A percentile compares a stretch with the other conserved stretches of the same genome.
Conservation (phyloP, 1,140 invertebrate genomes). For the Helicoverpa zea region DNA sequence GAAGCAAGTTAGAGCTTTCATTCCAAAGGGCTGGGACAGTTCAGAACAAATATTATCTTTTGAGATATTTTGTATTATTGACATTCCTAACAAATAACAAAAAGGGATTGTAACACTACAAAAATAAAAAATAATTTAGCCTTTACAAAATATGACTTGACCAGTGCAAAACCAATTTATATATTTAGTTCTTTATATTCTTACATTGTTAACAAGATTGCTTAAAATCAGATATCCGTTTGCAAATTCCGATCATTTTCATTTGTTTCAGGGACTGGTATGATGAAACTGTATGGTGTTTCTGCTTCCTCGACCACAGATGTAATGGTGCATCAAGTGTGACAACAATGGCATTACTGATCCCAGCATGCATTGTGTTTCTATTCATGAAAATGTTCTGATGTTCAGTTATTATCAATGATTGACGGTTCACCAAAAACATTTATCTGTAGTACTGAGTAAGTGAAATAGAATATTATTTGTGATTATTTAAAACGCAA, state of each 20-base stretch:
- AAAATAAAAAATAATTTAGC: too few relatives aligned
- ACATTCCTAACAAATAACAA: too few relatives aligned
- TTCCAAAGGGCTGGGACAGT: too few relatives aligned
- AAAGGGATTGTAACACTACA: too few relatives aligned
- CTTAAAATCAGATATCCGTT: not conserved
- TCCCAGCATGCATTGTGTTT: conserved; percentile 58
- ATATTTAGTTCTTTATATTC: not conserved
- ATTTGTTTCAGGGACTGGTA: conserved; percentile 91
- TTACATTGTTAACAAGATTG: not conserved
- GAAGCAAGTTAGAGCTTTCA: too few relatives aligned
- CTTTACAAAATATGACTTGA: too few relatives aligned
- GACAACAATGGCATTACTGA: conserved; percentile 64
- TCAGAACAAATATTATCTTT: too few relatives aligned
- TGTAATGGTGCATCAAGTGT: conserved; percentile 89
- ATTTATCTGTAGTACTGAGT: not conserved
- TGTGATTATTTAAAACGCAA: not conserved
- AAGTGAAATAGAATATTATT: not conserved
- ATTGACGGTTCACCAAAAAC: conserved; percentile 15
- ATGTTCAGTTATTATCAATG: conserved; percentile 38
- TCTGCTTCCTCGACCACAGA: conserved; percentile 96
- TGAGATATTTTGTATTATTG: too few relatives aligned
- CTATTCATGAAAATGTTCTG: conserved; percentile 64
- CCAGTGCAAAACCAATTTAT: too few relatives aligned
- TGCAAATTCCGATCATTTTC: not conserved
- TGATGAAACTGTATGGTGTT: conserved; percentile 95